Evolutionary conservation across 2,888 invertebrate species (phyloP), one percentile per base, ranked within the genome.

Genomic region (Antheraea assamensis): DNA sequence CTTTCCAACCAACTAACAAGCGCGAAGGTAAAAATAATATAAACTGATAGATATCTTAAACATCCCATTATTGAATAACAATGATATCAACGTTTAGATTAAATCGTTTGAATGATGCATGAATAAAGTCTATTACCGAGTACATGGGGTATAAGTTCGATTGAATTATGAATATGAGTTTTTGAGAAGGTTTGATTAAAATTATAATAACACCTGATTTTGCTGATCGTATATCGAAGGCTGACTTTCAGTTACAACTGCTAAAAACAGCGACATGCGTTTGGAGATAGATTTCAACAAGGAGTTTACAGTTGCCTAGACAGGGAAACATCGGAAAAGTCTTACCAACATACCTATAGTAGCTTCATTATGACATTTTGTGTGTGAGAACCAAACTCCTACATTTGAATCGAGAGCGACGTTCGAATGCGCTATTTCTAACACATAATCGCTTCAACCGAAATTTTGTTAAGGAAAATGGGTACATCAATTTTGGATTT

Each of bases 1-100:
- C 61, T 30, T 64, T 64, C 30, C n/a, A 24, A 35, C 21, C n/a
- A 35, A 35, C 35, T 68, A n/a, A 42, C 10, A 24, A 58, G 47
- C 42, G n/a, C 21, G 47, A 70, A 58, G 70, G n/a, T 58, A 73
- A 70, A 70, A 70, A 70, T 70, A 42, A 73, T 70, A 73, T 64
- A 82, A 68, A 17, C 21, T 10, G 31, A 84, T 83, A 80, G 78
- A 71, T 80, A 77, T 74, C 77, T 82, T 68, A 68, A 66, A 71
- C 74, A 81, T 83, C 79, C 83, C 82, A 81, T 83, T 83, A 80
- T 80, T 81, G 74, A 79, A 73, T 81, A 80, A 80, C 80, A 77
- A 75, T 78, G 84, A 85, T 87, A 84, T 83, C 77, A 80, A 86
- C 85, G 84, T 83, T 78, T 79, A 81, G 82, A 84, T 84, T 74